These are phyloP conservation scores for Xanthia icteritia DNA, from an alignment of 2,888 invertebrate genomes.

Conservation along the genomic window DNA sequence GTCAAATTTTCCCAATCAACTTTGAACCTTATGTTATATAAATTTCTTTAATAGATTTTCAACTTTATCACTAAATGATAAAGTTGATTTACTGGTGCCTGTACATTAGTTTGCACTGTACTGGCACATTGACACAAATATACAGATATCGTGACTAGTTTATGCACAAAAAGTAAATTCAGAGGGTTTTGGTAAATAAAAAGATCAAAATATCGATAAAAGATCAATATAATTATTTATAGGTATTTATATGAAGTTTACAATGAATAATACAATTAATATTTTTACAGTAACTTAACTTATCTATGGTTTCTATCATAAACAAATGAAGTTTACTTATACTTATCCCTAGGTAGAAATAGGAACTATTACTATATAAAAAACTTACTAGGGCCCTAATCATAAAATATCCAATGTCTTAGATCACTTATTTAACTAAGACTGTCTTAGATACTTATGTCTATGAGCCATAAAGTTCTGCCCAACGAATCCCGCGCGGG, in stretches of 20 bases:
- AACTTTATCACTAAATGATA: too few relatives aligned
- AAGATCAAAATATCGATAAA: conserved; percentile 30
- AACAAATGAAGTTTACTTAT: conserved; percentile 38
- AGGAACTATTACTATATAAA: conserved; percentile 72
- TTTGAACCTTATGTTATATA: too few relatives aligned
- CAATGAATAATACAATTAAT: conserved; percentile 48
- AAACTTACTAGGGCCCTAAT: background rate
- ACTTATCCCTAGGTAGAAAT: conserved; percentile 55
- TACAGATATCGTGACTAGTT: background rate
- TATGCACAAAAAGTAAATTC: background rate
- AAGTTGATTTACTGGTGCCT: too few relatives aligned
- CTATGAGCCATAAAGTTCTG: conserved; percentile 4
- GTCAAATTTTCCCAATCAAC: too few relatives aligned
- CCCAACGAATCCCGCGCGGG: background rate
- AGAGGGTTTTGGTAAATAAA: background rate
- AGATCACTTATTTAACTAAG: background rate
- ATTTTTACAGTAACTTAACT: conserved; percentile 46
- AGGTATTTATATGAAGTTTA: conserved; percentile 37
- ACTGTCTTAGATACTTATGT: background rate
- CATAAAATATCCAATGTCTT: background rate
- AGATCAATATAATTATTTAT: conserved; percentile 49
- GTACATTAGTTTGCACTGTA: too few relatives aligned
- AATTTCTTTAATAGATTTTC: too few relatives aligned
- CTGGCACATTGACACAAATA: background rate
- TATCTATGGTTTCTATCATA: conserved; percentile 13